Base-by-base conservation (phyloP, 2,797 vertebrate genomes). In the Parambassis ranga region DNA sequence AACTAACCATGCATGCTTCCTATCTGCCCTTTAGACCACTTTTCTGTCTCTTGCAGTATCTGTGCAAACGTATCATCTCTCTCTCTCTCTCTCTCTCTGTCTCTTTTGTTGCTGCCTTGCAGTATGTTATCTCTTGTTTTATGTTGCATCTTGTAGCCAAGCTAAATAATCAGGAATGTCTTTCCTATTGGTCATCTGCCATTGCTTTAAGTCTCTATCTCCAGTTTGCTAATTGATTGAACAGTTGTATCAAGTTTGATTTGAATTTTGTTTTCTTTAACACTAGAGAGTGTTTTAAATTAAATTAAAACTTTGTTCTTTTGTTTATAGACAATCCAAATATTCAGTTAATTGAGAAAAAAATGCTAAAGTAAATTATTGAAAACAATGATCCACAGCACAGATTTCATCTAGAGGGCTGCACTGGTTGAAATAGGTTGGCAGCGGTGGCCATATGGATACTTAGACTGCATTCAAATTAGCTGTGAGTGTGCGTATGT, bases 401-500 rank as follows among this genome's bases (percentile, higher is more conserved):
- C n/a, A n/a, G n/a, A n/a, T n/a, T n/a, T n/a, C n/a, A n/a, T n/a
- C n/a, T n/a, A n/a, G n/a, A n/a, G n/a, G n/a, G n/a, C n/a, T n/a
- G 42, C 38, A 14, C 27, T 35, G 42, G 38, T 43, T 55, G 37
- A 64, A 36, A 51, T 38, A 66, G 35, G 53, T 65, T 53, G 62
- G 56, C 64, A 80, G 62, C 70, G 65, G 20, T 59, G 52, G n/a
- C 76, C 61, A 65, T 71, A 74, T 79, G 71, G 55, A 23, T 71
- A 53, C 79, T 71, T 55, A n/a, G 22, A 30, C 61, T 71, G 77
- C 73, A 81, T 79, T 81, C 48, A 81, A 71, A 88, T 82, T 52
- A 68, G 75, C 59, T 72, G 36, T 13, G 28, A 35, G 31, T 42
- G 28, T 64, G 31, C 52, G 58, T 43, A 15, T 37, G 36, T 46